phyloP scores from a whole-genome alignment of 2,888 invertebrate species.

The Neocrepidodera transversa region DNA sequence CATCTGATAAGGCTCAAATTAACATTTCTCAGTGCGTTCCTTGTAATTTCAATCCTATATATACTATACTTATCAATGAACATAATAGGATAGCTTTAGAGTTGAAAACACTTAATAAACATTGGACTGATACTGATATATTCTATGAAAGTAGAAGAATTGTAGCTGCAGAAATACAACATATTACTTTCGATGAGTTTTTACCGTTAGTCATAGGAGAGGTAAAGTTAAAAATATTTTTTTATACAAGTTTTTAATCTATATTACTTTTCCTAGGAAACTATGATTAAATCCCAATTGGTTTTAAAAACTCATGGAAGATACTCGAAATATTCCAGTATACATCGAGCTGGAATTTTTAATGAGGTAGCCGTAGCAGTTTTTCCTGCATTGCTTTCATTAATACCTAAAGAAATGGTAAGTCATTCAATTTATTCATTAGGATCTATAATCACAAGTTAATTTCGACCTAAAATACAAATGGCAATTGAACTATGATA shows the following conservation, averaged over 20 bases:
- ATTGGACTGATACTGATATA: slow-evolving; percentile 80
- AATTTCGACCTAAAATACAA: too few relatives aligned
- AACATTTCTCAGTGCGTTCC: slow-evolving; percentile 71
- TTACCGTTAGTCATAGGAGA: slow-evolving; percentile 79
- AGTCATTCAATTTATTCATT: slow-evolving; percentile 38
- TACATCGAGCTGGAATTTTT: slow-evolving; percentile 77
- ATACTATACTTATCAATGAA: slow-evolving; percentile 75
- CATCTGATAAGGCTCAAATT: slow-evolving; percentile 76
- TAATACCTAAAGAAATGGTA: slow-evolving; percentile 76
- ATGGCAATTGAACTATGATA: too few relatives aligned
- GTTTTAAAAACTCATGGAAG: slow-evolving; percentile 73
- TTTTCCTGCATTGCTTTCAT: slow-evolving; percentile 76
- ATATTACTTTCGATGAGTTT: slow-evolving; percentile 85
- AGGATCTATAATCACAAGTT: not conserved
- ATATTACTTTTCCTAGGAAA: slow-evolving; percentile 60
- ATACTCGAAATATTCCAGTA: slow-evolving; percentile 82
- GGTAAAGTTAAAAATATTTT: too few relatives aligned
- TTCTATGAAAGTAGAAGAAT: slow-evolving; percentile 79
- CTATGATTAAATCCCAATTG: slow-evolving; percentile 69
- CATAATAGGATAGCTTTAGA: slow-evolving; percentile 81
- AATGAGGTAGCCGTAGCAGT: slow-evolving; percentile 80
- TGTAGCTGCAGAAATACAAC: slow-evolving; percentile 81
- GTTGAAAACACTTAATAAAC: slow-evolving; percentile 73
- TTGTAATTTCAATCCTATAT: slow-evolving; percentile 74
- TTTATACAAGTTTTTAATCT: too few relatives aligned